Conservation (phyloP, 2,888 invertebrate genomes). For the Osmoderma eremita region DNA sequence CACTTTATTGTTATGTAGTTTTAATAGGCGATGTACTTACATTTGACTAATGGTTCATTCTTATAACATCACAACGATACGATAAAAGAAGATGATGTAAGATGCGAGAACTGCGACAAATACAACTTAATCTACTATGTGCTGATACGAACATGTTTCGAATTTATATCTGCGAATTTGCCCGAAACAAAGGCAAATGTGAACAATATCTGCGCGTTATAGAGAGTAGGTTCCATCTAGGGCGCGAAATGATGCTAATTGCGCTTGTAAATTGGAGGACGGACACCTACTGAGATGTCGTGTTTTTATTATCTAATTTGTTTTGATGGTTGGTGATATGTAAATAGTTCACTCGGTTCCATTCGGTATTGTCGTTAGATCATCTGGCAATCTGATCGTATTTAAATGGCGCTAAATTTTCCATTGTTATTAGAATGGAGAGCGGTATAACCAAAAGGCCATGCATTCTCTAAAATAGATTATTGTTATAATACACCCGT, state of each 20-base stretch:
- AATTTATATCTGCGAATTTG: conserved; percentile 17
- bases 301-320: conserved; percentile 26
- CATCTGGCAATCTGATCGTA: conserved; percentile 19
- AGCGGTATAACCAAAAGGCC: no score
- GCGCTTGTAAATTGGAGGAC: conserved; percentile 27
- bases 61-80: conserved; percentile 24
- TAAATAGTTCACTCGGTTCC: conserved; percentile 10
- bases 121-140: conserved; percentile 19
- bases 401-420: background rate
- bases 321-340: conserved; percentile 16
- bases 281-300: conserved; percentile 34
- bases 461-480: no score
- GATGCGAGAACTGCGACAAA: conserved; percentile 32
- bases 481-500: no score
- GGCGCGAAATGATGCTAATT: conserved; percentile 31
- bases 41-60: conserved; percentile 15
- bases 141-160: conserved; percentile 7
- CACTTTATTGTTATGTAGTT: conserved; percentile 26
- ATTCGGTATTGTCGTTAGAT: conserved; percentile 26
- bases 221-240: conserved; percentile 8
- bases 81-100: conserved; percentile 26
- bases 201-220: conserved; percentile 7
- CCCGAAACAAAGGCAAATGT: conserved; percentile 15
- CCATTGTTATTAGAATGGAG: background rate
- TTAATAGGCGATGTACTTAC: conserved; percentile 18